Base-by-base conservation (phyloP, 2,888 invertebrate genomes). In the Leptopilina drosophilae region DNA sequence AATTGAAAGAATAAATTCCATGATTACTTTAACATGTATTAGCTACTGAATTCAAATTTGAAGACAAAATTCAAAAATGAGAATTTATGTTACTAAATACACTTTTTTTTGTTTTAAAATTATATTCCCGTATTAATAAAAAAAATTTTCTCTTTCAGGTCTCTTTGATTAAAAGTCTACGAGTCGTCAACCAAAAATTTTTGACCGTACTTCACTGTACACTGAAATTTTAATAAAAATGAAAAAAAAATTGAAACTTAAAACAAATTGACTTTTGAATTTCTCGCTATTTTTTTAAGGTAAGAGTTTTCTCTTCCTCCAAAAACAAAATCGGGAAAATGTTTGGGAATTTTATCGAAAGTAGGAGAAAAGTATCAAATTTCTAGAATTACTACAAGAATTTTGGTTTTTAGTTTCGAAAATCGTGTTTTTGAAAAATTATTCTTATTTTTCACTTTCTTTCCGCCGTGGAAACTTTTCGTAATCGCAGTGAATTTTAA, bases 11-110 rank as follows among this genome's bases (percentile, higher is more conserved):
- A 33, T 33, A 56, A 73, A 56, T 87, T 90, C 92, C 89, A 92
- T 94, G 93, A 94, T 94, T 93, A 92, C 91, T 92, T 89, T 89
- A 91, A 88, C 92, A 93, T 94, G 94, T 94, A 93, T 94, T 94
- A 94, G 93, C 94, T 94, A 92, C 93, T 91, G 94, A 93, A 84
- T 82, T 76, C 77, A 80, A 64, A 11, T 11, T 79, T 86, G 86
- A 83, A 81, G 87, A 88, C 64, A 81, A 79, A 80, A 81, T 79
- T 78, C 1, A 15, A 67, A 78, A 87, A 89, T 89, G 88, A 89
- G 86, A 89, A 76, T 80, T 69, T 26, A 65, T 46, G n/a, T 66
- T 59, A 14, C 8, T 49, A 33, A 33, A 3, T 12, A 11, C 4
- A 64, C 20, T 46, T 11, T 2, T 26, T 12, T 46, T 77, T 65